A percentile compares a stretch with the other conserved stretches of the same genome.
Conservation (phyloP, 2,888 invertebrate genomes). For the Arrhopalites spinosus region DNA sequence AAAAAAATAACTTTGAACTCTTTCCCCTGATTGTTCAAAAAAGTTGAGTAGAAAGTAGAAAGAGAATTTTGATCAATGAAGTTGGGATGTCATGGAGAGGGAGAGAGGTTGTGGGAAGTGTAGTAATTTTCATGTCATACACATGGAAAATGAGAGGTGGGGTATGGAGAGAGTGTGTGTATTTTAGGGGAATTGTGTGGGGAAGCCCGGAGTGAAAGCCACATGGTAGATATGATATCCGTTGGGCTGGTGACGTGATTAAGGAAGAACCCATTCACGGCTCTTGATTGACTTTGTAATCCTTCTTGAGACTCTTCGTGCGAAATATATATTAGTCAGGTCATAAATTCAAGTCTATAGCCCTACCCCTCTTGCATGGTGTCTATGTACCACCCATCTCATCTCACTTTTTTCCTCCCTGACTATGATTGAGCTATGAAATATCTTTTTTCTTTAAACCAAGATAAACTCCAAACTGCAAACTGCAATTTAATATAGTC, state of each 20-base stretch:
- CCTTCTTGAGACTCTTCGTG: neutral
- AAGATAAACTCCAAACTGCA: too few species aligned
- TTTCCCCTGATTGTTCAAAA: too few species aligned
- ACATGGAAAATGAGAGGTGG: too few species aligned
- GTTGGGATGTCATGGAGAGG: neutral
- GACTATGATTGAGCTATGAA: too few species aligned
- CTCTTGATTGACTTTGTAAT: constrained; percentile 19
- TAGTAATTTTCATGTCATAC: too few species aligned
- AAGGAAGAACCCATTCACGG: constrained; percentile 10
- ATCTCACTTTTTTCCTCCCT: too few species aligned
- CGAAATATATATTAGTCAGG: neutral
- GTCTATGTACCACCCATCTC: too few species aligned
- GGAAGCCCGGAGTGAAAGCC: neutral
- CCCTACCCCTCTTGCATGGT: too few species aligned
- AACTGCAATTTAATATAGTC: too few species aligned
- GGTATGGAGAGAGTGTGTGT: neutral
- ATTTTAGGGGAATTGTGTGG: neutral
- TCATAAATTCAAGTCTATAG: constrained; percentile 1
- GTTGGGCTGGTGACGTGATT: neutral
- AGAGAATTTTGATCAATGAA: constrained; percentile 10
- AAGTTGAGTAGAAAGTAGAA: neutral
- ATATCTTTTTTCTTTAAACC: too few species aligned
- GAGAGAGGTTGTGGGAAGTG: too few species aligned
- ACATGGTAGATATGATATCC: neutral
- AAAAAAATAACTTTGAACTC: neutral